Evolutionary conservation across 2,113 vertebrate species (phyloP), one percentile per base, ranked within the genome.

Genomic region (Pao palembangensis): DNA sequence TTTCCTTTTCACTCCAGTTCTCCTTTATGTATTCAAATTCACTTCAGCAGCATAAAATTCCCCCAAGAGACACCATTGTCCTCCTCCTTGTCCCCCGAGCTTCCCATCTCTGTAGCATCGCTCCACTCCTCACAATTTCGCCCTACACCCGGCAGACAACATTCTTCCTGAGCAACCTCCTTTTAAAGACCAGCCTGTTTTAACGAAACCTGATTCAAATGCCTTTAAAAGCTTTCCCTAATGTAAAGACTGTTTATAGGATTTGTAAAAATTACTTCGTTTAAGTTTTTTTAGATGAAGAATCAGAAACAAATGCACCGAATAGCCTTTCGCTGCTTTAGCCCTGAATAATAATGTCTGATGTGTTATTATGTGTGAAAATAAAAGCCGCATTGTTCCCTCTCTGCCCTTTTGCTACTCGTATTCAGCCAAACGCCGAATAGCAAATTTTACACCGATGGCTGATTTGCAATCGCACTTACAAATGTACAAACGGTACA

Each of bases 21-120:
- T 86, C 76, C 83, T 90, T 88, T 88, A 89, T 88, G 82, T 84
- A 90, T 91, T 91, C 86, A 88, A 88, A 89, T 91, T 88, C 87
- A 87, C 85, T 90, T 88, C 88, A 84, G 85, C 86, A 86, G 89
- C 88, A 88, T 89, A 84, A 89, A 91, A 90, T 87, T 76, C 79
- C 87, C 91, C 90, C 87, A 69, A 80, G 90, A 90, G 87, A 80
- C 85, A 72, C 77, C 77, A 89, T 90, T 91, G 90, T 91, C 83
- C 85, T 89, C 78, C 66, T 62, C 71, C 69, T 65, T 76, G 85
- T 91, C 90, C 89, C 90, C 78, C 77, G 90, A 87, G 90, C 79
- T 85, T 79, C 68, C 78, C 84, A 83, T 87, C 86, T 80, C 61
- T 48, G 72, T 82, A 78, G 79, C 87, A 87, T 90, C 87, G 84